Evolutionary conservation across 2,888 invertebrate genomes (phyloP).

Genomic region (Calliscelio sp.): DNA sequence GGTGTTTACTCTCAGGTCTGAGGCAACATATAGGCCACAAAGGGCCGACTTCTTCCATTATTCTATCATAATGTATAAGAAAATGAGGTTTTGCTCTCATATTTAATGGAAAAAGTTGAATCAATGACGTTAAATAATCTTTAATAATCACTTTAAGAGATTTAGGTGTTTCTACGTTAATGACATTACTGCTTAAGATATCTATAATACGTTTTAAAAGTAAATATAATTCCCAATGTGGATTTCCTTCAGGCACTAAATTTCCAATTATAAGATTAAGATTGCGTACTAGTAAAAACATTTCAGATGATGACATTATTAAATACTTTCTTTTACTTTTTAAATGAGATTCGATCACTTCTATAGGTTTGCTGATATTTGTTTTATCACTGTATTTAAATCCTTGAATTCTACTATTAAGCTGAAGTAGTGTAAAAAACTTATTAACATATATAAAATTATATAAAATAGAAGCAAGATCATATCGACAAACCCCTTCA

Average conservation of each 20-base stretch:
- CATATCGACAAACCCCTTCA: slow-evolving; percentile 73
- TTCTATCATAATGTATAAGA: slow-evolving; percentile 62
- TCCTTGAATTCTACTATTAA: slow-evolving; percentile 63
- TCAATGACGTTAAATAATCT: slow-evolving; percentile 56
- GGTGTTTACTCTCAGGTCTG: slow-evolving; percentile 70
- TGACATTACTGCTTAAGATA: not conserved
- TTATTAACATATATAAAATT: slow-evolving; percentile 66
- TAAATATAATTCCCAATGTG: not conserved
- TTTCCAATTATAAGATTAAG: slow-evolving; percentile 23
- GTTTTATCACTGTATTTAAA: slow-evolving; percentile 54
- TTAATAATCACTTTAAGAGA: slow-evolving; percentile 57
- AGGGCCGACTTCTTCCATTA: slow-evolving; percentile 62
- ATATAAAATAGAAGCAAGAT: slow-evolving; percentile 69
- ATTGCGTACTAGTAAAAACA: slow-evolving; percentile 14
- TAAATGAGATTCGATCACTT: slow-evolving; percentile 27
- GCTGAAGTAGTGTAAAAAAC: slow-evolving; percentile 16
- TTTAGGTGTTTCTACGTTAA: not conserved
- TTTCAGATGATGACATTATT: slow-evolving; percentile 18
- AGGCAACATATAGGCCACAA: slow-evolving; percentile 57
- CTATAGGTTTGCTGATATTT: slow-evolving; percentile 33
- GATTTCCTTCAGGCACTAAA: not conserved
- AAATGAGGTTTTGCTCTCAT: slow-evolving; percentile 71
- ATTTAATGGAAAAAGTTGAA: slow-evolving; percentile 33
- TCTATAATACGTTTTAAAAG: not conserved
- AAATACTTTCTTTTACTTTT: slow-evolving; percentile 35